Evolutionary conservation across 2,113 vertebrate species (phyloP).

Genomic region (Oryctolagus cuniculus): DNA sequence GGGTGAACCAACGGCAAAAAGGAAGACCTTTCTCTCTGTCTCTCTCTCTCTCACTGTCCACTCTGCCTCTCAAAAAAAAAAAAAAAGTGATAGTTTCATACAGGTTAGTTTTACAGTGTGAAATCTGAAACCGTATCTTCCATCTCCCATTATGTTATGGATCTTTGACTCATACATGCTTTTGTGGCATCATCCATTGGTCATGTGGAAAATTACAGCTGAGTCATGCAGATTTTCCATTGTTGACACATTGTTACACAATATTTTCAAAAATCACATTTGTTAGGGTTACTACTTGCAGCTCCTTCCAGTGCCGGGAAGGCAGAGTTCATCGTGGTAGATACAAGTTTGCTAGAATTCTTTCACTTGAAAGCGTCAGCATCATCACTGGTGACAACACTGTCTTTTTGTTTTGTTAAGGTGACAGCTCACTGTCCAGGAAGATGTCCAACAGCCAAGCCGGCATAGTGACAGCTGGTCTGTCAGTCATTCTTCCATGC

Average conservation of each 20-base stretch:
- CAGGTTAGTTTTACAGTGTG: neutral
- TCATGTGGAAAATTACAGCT: neutral
- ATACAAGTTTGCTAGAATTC: neutral
- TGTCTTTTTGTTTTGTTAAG: neutral
- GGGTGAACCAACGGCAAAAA: no score
- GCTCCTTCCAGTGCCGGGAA: neutral
- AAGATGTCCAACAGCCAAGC: neutral
- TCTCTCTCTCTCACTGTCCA: no score
- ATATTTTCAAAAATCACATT: neutral
- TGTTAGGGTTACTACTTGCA: neutral
- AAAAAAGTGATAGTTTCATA: neutral
- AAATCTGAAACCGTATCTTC: conserved; percentile 2
- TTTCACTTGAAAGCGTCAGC: conserved; percentile 8
- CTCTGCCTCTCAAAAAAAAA: no score
- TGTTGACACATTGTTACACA: neutral
- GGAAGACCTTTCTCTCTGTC: no score
- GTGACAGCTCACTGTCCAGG: neutral
- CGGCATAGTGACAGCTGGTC: neutral
- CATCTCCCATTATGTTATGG: neutral
- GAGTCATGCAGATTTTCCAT: neutral
- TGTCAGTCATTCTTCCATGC: neutral
- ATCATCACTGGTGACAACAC: neutral
- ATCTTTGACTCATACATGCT: neutral
- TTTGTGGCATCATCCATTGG: neutral
- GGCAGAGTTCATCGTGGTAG: neutral